These are phyloP conservation scores for Drosophila prostipennis DNA, from an alignment of 2,888 invertebrate species.

Conservation along the genomic window DNA sequence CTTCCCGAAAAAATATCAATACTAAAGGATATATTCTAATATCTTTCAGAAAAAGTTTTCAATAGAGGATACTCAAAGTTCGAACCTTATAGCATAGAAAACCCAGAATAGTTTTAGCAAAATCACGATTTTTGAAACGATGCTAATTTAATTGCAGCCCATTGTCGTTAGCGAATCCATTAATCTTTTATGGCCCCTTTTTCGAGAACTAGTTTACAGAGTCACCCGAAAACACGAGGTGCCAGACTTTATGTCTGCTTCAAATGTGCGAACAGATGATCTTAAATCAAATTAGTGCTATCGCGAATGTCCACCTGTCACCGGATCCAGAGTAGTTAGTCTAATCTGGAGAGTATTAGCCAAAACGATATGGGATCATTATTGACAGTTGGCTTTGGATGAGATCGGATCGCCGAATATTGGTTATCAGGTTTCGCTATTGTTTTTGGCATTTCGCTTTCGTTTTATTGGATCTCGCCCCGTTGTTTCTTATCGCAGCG, in stretches of 20 bases:
- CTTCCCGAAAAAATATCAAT: too few species aligned
- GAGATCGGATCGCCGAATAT: background rate
- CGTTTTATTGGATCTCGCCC: slow-evolving; percentile 21
- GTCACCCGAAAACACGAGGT: slow-evolving; percentile 6
- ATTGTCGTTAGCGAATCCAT: slow-evolving; percentile 27
- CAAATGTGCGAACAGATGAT: background rate
- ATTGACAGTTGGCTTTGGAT: slow-evolving; percentile 3
- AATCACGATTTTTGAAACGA: slow-evolving; percentile 29
- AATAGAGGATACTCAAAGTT: background rate
- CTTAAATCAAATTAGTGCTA: background rate
- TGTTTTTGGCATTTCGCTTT: slow-evolving; percentile 65
- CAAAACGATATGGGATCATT: background rate
- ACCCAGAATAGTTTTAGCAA: slow-evolving; percentile 13
- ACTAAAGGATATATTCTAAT: too few species aligned
- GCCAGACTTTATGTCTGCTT: slow-evolving; percentile 27
- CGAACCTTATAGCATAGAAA: background rate
- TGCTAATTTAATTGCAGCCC: slow-evolving; percentile 39
- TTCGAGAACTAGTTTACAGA: slow-evolving; percentile 29
- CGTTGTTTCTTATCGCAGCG: slow-evolving; percentile 28
- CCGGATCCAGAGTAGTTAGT: slow-evolving; percentile 9
- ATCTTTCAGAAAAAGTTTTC: background rate
- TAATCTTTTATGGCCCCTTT: slow-evolving; percentile 23
- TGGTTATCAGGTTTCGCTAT: slow-evolving; percentile 12
- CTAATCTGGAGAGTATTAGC: background rate
- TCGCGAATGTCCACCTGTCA: slow-evolving; percentile 5